phyloP scores from a whole-genome alignment of 2,797 vertebrate genomes.

The Peromyscus melanophrys region DNA sequence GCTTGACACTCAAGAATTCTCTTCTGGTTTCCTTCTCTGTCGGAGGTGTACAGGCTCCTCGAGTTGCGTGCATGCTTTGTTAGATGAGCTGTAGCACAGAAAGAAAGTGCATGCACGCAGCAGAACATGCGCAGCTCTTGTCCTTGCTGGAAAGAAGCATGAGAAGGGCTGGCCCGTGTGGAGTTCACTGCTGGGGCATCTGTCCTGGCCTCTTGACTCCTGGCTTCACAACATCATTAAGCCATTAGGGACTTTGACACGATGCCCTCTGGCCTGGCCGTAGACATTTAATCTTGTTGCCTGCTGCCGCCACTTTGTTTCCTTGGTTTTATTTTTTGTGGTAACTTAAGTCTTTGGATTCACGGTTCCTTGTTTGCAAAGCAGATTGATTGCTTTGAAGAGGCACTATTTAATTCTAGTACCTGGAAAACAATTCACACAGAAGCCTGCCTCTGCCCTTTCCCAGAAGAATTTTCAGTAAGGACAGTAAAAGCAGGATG shows the following conservation, averaged over 20 bases:
- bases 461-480: not conserved
- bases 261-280: not conserved
- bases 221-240: rapidly evolving
- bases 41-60: not conserved
- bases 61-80: not conserved
- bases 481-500: not conserved
- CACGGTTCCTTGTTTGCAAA: not conserved
- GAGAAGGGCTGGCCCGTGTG: not conserved
- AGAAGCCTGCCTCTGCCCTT: not conserved
- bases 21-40: not conserved
- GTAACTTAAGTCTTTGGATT: not conserved
- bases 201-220: not conserved
- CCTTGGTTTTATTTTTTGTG: not conserved
- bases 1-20: not conserved
- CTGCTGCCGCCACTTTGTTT: not conserved
- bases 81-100: not conserved
- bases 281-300: not conserved
- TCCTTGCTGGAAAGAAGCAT: not conserved
- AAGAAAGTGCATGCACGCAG: not conserved
- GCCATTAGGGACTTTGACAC: not conserved
- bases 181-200: not conserved
- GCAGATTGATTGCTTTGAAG: not conserved
- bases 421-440: not conserved
- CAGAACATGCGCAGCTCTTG: not conserved
- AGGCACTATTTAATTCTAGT: not conserved